Evolutionary conservation across 2,113 vertebrate genomes (phyloP), one percentile per base, ranked within the genome.

Genomic region (Progne subis): DNA sequence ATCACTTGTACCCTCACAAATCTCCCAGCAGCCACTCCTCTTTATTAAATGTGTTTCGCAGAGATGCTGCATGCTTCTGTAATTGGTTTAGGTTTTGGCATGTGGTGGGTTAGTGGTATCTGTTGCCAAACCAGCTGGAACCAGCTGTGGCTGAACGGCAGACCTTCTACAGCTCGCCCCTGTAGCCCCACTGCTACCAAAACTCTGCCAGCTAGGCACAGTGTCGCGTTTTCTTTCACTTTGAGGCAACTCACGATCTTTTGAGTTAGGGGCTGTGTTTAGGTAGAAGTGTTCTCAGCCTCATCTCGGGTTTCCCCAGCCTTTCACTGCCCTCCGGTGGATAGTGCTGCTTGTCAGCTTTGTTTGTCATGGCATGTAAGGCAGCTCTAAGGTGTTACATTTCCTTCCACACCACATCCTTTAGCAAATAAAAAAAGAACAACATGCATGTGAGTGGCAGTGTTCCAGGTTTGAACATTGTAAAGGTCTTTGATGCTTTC

Each of bases 261-360:
- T 83, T 4, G 19, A 28, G 19, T 34, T 49, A 52, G 8, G 17
- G 21, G 8, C 7, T 3, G 0, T 61, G 16, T 70, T 84, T 19
- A 65, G 28, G 57, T 41, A 34, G 76, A 50, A 83, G 29, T 31
- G 11, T 77, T 85, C 50, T 44, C 52, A 31, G 34, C 18, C 39
- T 86, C 56, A 7, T 29, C 24, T 68, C 67, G 7, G 47, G n/a
- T 82, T 92, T 94, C 57, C 53, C 32, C 24, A 9, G 61, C 57
- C 65, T 75, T 52, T 61, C 79, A 28, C 78, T 96, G 92, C 91
- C 70, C 79, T 90, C 88, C 53, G 16, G 93, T 86, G 91, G 53
- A 32, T 18, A 90, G 75, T 49, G 61, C 34, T 79, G 70, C 82
- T 80, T 39, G 12, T 67, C 53, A 25, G 26, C 50, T 69, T 64